These are phyloP conservation scores for Clivina fossor DNA, from an alignment of 2,888 invertebrate species.

Conservation along the genomic window DNA sequence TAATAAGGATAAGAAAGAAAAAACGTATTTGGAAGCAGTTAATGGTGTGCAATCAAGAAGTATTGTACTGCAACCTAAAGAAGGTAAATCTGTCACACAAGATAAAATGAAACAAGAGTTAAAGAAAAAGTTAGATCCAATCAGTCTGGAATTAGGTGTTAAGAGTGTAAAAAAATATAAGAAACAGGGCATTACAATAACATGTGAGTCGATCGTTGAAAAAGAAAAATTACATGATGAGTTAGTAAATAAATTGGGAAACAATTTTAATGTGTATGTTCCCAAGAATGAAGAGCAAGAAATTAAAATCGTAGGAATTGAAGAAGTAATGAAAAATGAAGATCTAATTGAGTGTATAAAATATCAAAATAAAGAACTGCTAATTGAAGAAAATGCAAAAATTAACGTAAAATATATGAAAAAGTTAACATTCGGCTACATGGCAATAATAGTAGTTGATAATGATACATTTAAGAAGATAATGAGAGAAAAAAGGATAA, in stretches of 20 bases:
- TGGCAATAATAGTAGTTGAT: constrained; percentile 1
- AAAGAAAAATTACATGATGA: not conserved
- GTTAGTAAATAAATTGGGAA: not conserved
- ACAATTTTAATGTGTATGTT: not conserved
- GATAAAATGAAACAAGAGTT: constrained; percentile 3
- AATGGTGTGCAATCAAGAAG: not conserved
- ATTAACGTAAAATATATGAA: not conserved
- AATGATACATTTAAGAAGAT: not conserved
- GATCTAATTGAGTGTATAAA: not conserved
- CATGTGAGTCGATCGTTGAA: not conserved
- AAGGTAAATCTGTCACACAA: not conserved
- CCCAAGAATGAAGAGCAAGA: not conserved
- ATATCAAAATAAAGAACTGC: constrained; percentile 1
- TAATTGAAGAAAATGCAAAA: not conserved
- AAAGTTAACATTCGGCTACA: not conserved
- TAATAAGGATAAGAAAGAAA: too few species aligned
- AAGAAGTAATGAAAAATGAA: not conserved
- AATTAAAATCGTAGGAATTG: not conserved
- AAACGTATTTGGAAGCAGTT: not conserved
- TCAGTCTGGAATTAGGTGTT: not conserved
- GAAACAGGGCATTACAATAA: not conserved
- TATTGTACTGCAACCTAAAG: constrained; percentile 2
- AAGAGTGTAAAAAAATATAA: not conserved
- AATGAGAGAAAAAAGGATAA: not conserved
- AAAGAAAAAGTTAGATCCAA: constrained; percentile 1